Conservation (phyloP, 2,888 invertebrate species). For the Cordilura impudica region DNA sequence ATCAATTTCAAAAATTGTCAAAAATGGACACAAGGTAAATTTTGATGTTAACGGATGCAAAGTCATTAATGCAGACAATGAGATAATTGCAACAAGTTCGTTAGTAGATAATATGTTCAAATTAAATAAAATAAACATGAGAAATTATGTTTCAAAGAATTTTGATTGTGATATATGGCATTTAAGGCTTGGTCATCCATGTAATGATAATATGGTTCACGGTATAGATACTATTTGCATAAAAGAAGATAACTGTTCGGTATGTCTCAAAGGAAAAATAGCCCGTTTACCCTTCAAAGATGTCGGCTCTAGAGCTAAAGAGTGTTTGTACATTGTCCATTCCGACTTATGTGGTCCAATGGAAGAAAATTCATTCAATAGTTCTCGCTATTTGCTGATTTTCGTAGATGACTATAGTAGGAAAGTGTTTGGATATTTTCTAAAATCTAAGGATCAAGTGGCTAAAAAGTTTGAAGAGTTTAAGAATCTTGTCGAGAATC, state of each 20-base stretch:
- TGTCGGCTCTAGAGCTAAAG: neutral
- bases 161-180: neutral
- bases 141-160: too few species aligned
- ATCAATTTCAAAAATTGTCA: too few species aligned
- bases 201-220: neutral
- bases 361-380: neutral
- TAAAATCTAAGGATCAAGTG: constrained; percentile 35
- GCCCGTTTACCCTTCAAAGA: neutral
- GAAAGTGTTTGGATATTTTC: neutral
- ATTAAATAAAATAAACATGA: too few species aligned
- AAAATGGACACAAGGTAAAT: too few species aligned
- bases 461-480: neutral
- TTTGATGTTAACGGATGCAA: too few species aligned
- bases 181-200: neutral
- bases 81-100: too few species aligned
- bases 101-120: too few species aligned
- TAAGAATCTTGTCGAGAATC: neutral
- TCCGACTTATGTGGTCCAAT: constrained; percentile 2
- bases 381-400: neutral
- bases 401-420: constrained; percentile 8
- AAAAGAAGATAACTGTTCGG: neutral
- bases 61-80: too few species aligned
- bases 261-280: too few species aligned
- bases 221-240: neutral
- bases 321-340: neutral